A percentile compares a stretch with the other conserved stretches of the same genome.
These are phyloP conservation scores for Micropterix aruncella DNA, from an alignment of 2,888 invertebrate species.

Conservation along the genomic window DNA sequence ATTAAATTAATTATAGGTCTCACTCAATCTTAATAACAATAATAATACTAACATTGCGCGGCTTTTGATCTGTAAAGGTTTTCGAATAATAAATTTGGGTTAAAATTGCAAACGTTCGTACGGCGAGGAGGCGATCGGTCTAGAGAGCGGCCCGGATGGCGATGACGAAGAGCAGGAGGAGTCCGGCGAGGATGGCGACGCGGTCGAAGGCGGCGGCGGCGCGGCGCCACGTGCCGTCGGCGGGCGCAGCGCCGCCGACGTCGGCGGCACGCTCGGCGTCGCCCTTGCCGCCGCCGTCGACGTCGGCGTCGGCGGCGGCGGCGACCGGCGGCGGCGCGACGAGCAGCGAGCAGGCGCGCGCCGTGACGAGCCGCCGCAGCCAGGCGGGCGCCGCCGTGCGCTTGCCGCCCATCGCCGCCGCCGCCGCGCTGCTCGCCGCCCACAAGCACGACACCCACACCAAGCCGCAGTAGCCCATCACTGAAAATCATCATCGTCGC, in stretches of 20 bases:
- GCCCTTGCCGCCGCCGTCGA: slow-evolving; percentile 11
- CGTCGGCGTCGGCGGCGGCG: slow-evolving; percentile 14
- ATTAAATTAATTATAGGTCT: too few species aligned
- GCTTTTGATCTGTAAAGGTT: too few species aligned
- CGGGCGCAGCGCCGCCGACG: slow-evolving; percentile 15
- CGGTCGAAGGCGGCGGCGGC: slow-evolving; percentile 21
- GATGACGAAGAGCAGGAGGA: neutral
- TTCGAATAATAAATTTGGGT: too few species aligned
- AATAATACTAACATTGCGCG: too few species aligned
- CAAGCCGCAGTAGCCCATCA: neutral
- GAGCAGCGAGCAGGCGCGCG: slow-evolving; percentile 18
- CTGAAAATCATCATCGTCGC: too few species aligned
- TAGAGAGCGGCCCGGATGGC: neutral
- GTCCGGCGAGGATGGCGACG: neutral
- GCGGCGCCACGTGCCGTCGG: slow-evolving; percentile 18
- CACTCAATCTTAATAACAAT: too few species aligned
- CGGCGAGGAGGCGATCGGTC: neutral
- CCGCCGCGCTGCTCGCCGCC: slow-evolving; percentile 4
- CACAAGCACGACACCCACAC: neutral
- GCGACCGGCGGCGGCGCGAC: slow-evolving; percentile 11
- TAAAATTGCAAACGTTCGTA: too few species aligned
- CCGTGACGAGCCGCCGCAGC: slow-evolving; percentile 17
- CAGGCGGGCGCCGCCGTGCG: slow-evolving; percentile 17
- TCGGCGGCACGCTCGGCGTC: slow-evolving; percentile 14
- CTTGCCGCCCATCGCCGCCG: slow-evolving; percentile 14